These are phyloP conservation scores for Pantelozetes paolii DNA, from an alignment of 2,888 invertebrate species.

Conservation along the genomic window DNA sequence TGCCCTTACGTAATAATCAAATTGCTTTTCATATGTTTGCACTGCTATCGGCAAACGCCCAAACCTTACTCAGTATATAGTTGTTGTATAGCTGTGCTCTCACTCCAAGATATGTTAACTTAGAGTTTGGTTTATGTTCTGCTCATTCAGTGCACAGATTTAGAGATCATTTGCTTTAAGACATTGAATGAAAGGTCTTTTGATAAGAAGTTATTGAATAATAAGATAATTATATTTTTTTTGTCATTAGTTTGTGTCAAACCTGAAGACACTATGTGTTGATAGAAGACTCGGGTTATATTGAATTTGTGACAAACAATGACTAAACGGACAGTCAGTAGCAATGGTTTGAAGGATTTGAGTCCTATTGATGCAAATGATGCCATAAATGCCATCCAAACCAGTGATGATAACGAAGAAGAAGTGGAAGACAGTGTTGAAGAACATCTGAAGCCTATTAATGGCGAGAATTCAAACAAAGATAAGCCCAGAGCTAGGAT, in stretches of 20 bases:
- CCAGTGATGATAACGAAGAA: neutral
- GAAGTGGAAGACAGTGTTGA: constrained; percentile 9
- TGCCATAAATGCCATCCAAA: neutral
- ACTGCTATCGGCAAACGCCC: constrained; percentile 3
- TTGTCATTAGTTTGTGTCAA: neutral
- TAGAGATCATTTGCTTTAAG: neutral
- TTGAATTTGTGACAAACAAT: constrained; percentile 1
- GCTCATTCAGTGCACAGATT: neutral
- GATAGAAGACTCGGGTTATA: neutral
- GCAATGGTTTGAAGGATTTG: constrained; percentile 30
- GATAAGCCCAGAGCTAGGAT: neutral
- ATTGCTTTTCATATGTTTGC: neutral
- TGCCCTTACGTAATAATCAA: neutral
- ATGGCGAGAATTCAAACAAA: constrained; percentile 26
- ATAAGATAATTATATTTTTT: neutral
- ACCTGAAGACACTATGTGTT: neutral
- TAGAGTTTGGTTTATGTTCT: neutral
- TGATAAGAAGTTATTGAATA: constrained; percentile 6
- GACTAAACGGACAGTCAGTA: constrained; percentile 21
- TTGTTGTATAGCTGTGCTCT: neutral
- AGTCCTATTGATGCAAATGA: constrained; percentile 11
- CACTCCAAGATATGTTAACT: too few relatives aligned
- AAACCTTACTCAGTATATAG: constrained; percentile 1
- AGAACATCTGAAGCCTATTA: constrained; percentile 38
- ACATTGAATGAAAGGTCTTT: constrained; percentile 3